Evolutionary conservation across 2,888 invertebrate genomes (phyloP).

Genomic region (Hesperia comma): DNA sequence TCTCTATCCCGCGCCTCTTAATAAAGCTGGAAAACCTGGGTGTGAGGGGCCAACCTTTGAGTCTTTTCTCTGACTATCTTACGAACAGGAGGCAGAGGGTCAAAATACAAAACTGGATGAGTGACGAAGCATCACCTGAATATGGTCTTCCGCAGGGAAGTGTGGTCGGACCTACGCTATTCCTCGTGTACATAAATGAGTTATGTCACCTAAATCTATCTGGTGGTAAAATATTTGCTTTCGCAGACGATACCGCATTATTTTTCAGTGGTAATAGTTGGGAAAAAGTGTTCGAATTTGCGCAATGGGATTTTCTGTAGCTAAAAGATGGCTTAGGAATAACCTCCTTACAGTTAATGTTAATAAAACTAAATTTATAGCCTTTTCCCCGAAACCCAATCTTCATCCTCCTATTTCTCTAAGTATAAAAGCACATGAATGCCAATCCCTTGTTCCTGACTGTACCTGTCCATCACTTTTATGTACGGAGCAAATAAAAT

Average conservation of each 20-base stretch:
- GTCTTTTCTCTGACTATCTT: too few relatives aligned
- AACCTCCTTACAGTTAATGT: too few relatives aligned
- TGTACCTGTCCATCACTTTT: neutral
- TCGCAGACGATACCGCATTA: too few relatives aligned
- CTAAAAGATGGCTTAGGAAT: too few relatives aligned
- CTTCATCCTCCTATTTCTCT: neutral
- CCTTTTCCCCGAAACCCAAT: neutral
- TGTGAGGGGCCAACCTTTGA: slow-evolving; percentile 13
- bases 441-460: neutral
- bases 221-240: neutral
- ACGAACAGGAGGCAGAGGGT: too few relatives aligned
- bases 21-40: slow-evolving; percentile 10
- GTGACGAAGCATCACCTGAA: slow-evolving; percentile 3
- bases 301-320: too few relatives aligned
- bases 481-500: neutral
- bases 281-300: too few relatives aligned
- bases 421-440: neutral
- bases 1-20: slow-evolving; percentile 15
- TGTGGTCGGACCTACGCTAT: slow-evolving; percentile 33
- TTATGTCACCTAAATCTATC: slow-evolving; percentile 11
- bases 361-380: too few relatives aligned
- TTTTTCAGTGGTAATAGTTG: too few relatives aligned
- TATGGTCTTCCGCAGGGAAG: slow-evolving; percentile 37
- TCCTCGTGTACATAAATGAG: slow-evolving; percentile 34
- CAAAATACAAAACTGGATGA: slow-evolving; percentile 12